Base-by-base conservation (phyloP, 2,113 vertebrate genomes). In the Synodontis membranacea region DNA sequence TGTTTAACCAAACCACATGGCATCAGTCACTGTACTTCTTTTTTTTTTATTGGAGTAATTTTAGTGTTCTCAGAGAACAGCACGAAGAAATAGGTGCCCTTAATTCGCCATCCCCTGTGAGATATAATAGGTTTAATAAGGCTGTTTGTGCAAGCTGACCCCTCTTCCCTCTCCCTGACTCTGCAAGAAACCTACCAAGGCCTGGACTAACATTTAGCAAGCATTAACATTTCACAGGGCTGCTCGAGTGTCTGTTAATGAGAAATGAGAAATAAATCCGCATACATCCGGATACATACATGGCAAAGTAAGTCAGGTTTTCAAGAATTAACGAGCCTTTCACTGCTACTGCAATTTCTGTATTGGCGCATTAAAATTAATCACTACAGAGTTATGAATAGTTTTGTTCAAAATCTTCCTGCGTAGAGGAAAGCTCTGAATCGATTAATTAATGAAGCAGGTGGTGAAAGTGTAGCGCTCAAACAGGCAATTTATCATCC, bases 381-480 rank as follows among this genome's bases (percentile, higher is more conserved):
- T 88, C 58, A 78, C 37, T 42, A 50, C 17, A 62, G 60, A 60
- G n/a, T 75, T 74, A 52, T 84, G 82, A 80, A 83, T 83, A 80
- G 56, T 80, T 84, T 74, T 82, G 68, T 70, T 44, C n/a, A 21
- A 84, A 88, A 84, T 82, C 79, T 56, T 21, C 37, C 52, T 25
- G 60, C 31, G 25, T 54, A 72, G 11, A 46, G 60, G 21, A 68
- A 76, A 84, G 48, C 76, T n/a, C n/a, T 1, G 50, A 85, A 85
- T 84, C 37, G 62, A 82, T 84, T 82, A 50, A 76, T 89, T 64
- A 50, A 89, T 78, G 64, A 85, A 85, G 48, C 46, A 62, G 82
- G 76, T 70, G 34, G 78, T 64, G 84, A 54, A 56, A 52, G 83
- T 80, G 37, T 86, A 58, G 60, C 28, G 64, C 37, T 76, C 85